Evolutionary conservation across 2,113 vertebrate species (phyloP).

Genomic region (Phylloscopus whistleri): DNA sequence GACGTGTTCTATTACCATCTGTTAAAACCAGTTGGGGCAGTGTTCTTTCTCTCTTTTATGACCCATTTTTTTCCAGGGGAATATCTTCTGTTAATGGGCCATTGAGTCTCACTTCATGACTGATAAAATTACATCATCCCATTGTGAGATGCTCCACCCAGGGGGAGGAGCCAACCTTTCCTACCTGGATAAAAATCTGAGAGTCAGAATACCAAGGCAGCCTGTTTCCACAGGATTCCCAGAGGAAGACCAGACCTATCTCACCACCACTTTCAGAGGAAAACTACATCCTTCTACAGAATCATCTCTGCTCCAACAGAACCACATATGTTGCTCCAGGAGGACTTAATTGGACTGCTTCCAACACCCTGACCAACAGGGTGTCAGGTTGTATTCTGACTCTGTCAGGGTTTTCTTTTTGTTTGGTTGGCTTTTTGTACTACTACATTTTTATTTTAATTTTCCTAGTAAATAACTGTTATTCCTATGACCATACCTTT

Average conservation of each 20-base stretch:
- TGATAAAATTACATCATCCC: not conserved
- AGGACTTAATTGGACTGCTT: too few relatives aligned
- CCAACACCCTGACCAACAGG: too few relatives aligned
- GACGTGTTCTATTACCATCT: not conserved
- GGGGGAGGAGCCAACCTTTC: not conserved
- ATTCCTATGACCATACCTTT: not conserved
- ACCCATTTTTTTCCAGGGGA: not conserved
- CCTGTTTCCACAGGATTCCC: too few relatives aligned
- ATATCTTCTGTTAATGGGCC: not conserved
- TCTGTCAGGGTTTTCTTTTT: too few relatives aligned
- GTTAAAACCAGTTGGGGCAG: not conserved
- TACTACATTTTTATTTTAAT: too few relatives aligned
- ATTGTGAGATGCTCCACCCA: not conserved
- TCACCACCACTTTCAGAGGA: too few relatives aligned
- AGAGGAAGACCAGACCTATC: too few relatives aligned
- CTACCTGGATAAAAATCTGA: not conserved
- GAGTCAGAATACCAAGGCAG: not conserved
- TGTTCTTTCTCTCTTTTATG: not conserved
- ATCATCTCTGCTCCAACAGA: too few relatives aligned
- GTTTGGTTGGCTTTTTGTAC: too few relatives aligned
- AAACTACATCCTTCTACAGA: too few relatives aligned
- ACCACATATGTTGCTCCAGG: too few relatives aligned
- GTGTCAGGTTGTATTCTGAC: too few relatives aligned
- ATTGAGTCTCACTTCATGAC: not conserved
- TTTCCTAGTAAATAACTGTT: not conserved